Conservation (phyloP, 1,140 invertebrate genomes). For the Cephus cinctus region DNA sequence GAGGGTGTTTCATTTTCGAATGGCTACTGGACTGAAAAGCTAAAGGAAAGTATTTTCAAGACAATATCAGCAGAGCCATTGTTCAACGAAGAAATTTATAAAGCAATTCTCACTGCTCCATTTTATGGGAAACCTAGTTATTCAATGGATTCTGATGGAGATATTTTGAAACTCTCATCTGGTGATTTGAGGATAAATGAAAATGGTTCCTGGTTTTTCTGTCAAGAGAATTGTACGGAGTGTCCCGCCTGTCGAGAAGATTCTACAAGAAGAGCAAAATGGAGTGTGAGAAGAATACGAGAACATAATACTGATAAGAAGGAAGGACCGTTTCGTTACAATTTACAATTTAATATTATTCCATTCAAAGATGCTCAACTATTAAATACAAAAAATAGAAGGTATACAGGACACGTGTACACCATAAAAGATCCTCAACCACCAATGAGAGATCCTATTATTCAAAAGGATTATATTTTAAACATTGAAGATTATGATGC, state of each 20-base stretch:
- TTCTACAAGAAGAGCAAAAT: constrained; percentile 52
- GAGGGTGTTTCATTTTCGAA: too few relatives aligned
- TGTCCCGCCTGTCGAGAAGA: constrained; percentile 33
- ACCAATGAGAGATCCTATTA: not conserved
- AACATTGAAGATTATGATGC: not conserved
- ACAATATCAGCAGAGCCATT: not conserved
- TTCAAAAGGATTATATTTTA: not conserved
- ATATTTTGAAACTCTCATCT: not conserved
- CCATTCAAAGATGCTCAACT: constrained; percentile 41
- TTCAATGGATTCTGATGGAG: not conserved
- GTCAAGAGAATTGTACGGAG: constrained; percentile 46
- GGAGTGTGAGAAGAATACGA: constrained; percentile 64
- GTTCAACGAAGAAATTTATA: not conserved
- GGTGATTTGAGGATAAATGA: not conserved
- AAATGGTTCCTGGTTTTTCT: not conserved
- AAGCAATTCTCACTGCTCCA: not conserved
- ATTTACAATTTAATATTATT: constrained; percentile 64
- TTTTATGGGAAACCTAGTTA: not conserved
- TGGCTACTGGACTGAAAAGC: not conserved
- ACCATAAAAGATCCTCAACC: not conserved
- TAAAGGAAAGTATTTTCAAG: not conserved
- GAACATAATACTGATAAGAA: constrained; percentile 61
- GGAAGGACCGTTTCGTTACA: constrained; percentile 58
- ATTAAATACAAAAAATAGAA: not conserved
- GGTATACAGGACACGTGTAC: not conserved